Evolutionary conservation across 1,140 invertebrate species (phyloP), one percentile per base, ranked within the genome.

Genomic region (Lepidurus packardi): DNA sequence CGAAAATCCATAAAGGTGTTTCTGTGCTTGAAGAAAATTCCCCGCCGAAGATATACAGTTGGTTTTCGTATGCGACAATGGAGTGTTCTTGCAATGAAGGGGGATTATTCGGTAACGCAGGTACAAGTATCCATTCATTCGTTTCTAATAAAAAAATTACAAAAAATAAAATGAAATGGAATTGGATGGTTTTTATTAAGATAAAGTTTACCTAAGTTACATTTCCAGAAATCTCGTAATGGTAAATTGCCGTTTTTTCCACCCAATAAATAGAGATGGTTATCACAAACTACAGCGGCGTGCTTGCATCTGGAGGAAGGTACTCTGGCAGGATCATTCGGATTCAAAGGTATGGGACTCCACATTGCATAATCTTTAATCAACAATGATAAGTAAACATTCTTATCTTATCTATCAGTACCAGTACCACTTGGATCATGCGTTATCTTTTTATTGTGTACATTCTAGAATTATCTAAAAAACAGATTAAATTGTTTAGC

Each of bases 41-140:
- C 0, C 94, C 95, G 0, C 95, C 95, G 86, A 96, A 96, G 47
- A 96, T 90, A 82, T 95, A 94, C 43, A 97, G 87, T 78, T 88
- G 88, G 80, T 90, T 88, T 82, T 89, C 89, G 84, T 92, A 90
- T n/a, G 91, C 88, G 8, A 94, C 91, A 53, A 93, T 90, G 16
- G 91, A 91, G 85, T 96, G 94, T 83, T 95, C 94, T 84, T 95
- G 93, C 73, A 95, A 87, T 75, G 90, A 89, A 4, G 92, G 92
- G 53, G 93, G 92, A 73, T 80, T 73, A 47, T 81, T 81, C 6
- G 80, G 79, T 77, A 81, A 45, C 74, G 79, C 10, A 43, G 77
- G 76, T 1, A 88, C 73, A 78, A 86, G 82, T 78, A 84, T 83
- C 87, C 87, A 88, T 65, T 80, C 80, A 47, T 83, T 82, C 76